phyloP scores from a whole-genome alignment of 1,140 invertebrate genomes.

The Eulimnadia texana region DNA sequence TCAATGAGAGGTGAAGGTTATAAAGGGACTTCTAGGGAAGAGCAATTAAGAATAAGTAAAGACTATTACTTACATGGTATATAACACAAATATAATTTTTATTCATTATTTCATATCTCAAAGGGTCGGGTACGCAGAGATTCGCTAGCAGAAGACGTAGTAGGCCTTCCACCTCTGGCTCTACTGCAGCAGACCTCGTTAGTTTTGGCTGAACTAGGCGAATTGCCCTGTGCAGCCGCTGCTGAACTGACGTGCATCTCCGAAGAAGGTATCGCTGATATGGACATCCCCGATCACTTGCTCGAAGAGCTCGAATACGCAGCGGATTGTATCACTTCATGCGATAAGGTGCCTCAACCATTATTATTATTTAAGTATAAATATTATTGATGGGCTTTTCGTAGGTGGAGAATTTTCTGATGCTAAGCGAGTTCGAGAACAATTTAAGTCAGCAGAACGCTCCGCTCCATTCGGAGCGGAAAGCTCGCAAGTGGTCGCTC shows the following conservation, averaged over 20 bases:
- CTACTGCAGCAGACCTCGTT: constrained; percentile 16
- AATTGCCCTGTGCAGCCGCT: constrained; percentile 10
- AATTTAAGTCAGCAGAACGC: constrained; percentile 42
- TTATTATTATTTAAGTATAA: constrained; percentile 18
- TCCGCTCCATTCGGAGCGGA: background rate
- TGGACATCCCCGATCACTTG: constrained; percentile 48
- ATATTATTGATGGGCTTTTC: constrained; percentile 18
- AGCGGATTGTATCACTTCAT: constrained; percentile 66
- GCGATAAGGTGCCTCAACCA: constrained; percentile 47
- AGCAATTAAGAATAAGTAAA: no score
- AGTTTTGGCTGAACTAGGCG: constrained; percentile 14
- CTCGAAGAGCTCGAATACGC: constrained; percentile 65
- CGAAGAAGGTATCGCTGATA: constrained; percentile 65
- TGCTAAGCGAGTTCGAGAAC: constrained; percentile 75
- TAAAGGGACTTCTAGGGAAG: no score
- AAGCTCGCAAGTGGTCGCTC: constrained; percentile 7
- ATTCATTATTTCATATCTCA: background rate
- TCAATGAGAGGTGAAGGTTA: no score
- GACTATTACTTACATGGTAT: background rate
- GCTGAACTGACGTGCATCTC: constrained; percentile 73
- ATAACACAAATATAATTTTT: background rate
- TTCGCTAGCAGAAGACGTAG: constrained; percentile 15
- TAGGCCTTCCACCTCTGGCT: constrained; percentile 8
- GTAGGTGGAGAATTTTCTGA: constrained; percentile 62
- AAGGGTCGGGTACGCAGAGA: constrained; percentile 14